Conservation (phyloP, 2,113 vertebrate genomes). For the Sporophila hypoxantha region DNA sequence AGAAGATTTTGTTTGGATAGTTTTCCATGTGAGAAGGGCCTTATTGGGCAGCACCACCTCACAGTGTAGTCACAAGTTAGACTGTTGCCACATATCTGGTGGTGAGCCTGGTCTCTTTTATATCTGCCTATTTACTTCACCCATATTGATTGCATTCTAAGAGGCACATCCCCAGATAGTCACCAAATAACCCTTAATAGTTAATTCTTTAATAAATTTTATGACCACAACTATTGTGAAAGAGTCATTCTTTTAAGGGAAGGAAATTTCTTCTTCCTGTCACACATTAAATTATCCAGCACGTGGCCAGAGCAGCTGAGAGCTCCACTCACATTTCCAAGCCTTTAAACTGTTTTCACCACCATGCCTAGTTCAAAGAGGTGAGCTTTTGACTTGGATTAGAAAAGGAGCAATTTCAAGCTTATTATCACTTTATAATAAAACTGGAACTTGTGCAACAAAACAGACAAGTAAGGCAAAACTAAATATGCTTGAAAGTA, state of each 20-base stretch:
- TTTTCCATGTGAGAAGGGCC: neutral
- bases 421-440: neutral
- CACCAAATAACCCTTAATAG: neutral
- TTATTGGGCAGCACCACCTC: neutral
- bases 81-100: neutral
- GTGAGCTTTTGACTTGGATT: neutral
- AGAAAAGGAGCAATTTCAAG: neutral
- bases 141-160: neutral
- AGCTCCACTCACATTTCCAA: neutral
- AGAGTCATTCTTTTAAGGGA: neutral
- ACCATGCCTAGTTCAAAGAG: neutral
- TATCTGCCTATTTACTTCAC: neutral
- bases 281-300: neutral
- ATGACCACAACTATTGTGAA: neutral
- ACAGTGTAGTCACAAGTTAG: neutral
- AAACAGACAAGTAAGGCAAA: conserved; percentile 1
- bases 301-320: neutral
- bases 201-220: neutral
- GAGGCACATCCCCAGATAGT: neutral
- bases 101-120: neutral
- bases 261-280: neutral
- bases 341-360: neutral
- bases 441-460: neutral
- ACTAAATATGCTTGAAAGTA: neutral
- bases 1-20: neutral